Evolutionary conservation across 2,113 vertebrate genomes (phyloP).

Genomic region (Brevimyrus niger): DNA sequence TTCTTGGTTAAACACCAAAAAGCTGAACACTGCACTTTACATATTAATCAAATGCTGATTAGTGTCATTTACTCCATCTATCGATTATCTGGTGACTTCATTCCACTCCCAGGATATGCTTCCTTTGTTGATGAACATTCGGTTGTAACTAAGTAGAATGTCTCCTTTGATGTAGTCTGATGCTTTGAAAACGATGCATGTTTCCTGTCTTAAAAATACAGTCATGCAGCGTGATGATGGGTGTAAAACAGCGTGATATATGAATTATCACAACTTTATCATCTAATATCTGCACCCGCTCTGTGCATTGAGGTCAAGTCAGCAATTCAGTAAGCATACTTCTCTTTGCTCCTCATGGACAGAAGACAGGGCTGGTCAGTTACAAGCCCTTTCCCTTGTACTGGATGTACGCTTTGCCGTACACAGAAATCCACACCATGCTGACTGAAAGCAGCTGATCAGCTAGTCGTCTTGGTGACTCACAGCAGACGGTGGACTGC

Average conservation of each 20-base stretch:
- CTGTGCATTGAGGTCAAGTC: neutral
- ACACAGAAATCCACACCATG: neutral
- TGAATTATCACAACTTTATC: neutral
- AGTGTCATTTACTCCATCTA: neutral
- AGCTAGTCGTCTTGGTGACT: neutral
- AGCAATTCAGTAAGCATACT: neutral
- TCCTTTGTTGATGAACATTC: neutral
- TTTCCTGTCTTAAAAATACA: neutral
- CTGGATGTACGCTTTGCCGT: neutral
- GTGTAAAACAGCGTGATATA: neutral
- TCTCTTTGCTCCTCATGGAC: neutral
- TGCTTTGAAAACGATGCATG: neutral
- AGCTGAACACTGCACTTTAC: neutral
- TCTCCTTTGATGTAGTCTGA: neutral
- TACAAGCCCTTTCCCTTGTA: neutral
- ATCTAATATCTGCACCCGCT: neutral
- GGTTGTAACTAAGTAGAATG: neutral
- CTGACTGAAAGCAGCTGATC: neutral
- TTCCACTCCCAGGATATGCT: neutral
- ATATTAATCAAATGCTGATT: neutral
- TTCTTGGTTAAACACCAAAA: neutral
- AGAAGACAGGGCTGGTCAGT: neutral
- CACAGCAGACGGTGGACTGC: neutral
- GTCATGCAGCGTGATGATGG: neutral
- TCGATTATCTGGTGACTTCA: neutral